Base-by-base conservation (phyloP, 1,140 invertebrate genomes). In the Mactra quadrangularis region DNA sequence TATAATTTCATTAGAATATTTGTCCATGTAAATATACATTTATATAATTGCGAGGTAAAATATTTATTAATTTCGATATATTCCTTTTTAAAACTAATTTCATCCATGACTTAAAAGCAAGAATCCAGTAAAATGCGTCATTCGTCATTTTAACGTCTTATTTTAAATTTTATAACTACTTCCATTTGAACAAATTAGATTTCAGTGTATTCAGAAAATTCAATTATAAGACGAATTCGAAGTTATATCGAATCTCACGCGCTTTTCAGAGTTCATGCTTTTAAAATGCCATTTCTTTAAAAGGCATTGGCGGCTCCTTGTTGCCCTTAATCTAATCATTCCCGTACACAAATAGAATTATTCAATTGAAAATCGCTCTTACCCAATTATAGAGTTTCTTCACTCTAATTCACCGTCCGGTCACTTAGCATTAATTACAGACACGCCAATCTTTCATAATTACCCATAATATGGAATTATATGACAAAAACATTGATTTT, bases 271-370 rank as follows among this genome's bases (percentile, higher is more conserved):
- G 47, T 81, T 81, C 77, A 71, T 81, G 77, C 77, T 81, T 81
- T 81, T 81, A 81, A 81, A 81, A 81, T 45, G 77, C 62, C 77
- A 81, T 81, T 81, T 70, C 77, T 81, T 81, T 81, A 81, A 81
- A 81, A 81, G 77, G 77, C n/a, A 45, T 81, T 25, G 64, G 25
- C 41, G 53, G 62, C 31, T 52, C 53, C 35, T 45, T 55, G 55
- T 71, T 81, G 47, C 19, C 19, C 17, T 15, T 81, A 81, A 81
- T 81, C 66, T 55, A 71, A 81, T 81, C 60, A 81, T 60, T 71
- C 17, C 57, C 77, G 47, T 66, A 70, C 68, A 68, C 77, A 81
- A 81, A 81, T 81, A 81, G 45, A 68, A 81, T 81, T 68, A 81
- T 81, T 71, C 64, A 81, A 81, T 81, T 55, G 27, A 68, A 81